Evolutionary conservation across 1,140 invertebrate genomes (phyloP).

Genomic region (Euglossa dilemma): DNA sequence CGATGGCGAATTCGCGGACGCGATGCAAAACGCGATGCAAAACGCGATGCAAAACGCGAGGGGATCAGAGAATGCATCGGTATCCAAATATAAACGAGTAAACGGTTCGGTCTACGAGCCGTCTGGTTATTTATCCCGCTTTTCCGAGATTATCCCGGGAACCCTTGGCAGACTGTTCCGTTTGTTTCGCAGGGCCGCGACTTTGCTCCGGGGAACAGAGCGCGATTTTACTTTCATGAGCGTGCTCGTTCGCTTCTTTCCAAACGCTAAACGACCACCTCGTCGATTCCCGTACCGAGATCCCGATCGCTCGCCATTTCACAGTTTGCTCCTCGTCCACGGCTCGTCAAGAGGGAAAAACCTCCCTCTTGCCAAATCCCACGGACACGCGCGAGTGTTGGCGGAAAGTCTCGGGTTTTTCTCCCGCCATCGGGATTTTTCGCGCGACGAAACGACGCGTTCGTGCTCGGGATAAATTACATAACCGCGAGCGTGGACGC

Average conservation of each 20-base stretch:
- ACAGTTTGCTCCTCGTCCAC: not conserved
- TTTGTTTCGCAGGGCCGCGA: slow-evolving; percentile 26
- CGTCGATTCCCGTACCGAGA: not conserved
- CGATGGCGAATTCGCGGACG: not conserved
- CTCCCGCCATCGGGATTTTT: too few species aligned
- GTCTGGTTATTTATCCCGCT: slow-evolving; percentile 67
- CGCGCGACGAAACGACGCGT: too few species aligned
- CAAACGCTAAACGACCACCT: not conserved
- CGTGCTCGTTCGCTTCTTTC: not conserved
- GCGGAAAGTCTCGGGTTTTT: too few species aligned
- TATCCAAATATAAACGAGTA: slow-evolving; percentile 68
- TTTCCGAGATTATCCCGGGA: slow-evolving; percentile 64
- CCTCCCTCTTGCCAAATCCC: too few species aligned
- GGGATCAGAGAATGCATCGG: slow-evolving; percentile 41
- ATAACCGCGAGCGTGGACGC: too few species aligned
- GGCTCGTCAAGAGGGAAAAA: not conserved
- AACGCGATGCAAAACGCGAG: slow-evolving; percentile 23
- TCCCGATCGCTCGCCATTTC: not conserved
- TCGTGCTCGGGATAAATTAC: too few species aligned
- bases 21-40: slow-evolving; percentile 19
- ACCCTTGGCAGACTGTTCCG: slow-evolving; percentile 50
- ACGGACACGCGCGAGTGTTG: too few species aligned
- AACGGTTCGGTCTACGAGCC: slow-evolving; percentile 55
- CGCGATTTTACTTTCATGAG: not conserved
- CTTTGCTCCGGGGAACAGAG: not conserved